A percentile compares a stretch with the other conserved stretches of the same genome.
These are phyloP conservation scores for Calephelis virginiensis DNA, from an alignment of 1,140 invertebrate genomes.

Conservation along the genomic window DNA sequence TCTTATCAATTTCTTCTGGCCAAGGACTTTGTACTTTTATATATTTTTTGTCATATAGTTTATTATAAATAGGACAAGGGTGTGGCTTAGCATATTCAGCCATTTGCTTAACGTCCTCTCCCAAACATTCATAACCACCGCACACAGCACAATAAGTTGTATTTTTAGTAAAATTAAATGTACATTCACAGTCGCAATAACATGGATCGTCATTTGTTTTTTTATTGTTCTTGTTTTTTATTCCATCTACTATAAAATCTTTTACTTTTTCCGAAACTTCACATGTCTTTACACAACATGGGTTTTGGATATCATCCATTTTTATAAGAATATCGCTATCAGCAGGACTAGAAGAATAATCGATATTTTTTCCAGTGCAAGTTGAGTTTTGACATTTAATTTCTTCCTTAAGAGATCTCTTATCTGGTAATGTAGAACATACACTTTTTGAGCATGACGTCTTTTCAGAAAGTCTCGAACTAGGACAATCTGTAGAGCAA, in stretches of 20 bases:
- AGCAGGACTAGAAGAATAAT: constrained; percentile 49
- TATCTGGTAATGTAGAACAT: constrained; percentile 41
- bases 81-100: constrained; percentile 58
- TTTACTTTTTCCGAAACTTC: constrained; percentile 60
- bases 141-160: constrained; percentile 67
- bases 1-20: constrained; percentile 46
- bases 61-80: constrained; percentile 69
- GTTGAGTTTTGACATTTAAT: constrained; percentile 38
- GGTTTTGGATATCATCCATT: constrained; percentile 57
- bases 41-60: constrained; percentile 62
- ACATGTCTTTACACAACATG: constrained; percentile 59
- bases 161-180: constrained; percentile 58
- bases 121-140: constrained; percentile 65
- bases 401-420: constrained; percentile 26
- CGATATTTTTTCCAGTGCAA: constrained; percentile 34
- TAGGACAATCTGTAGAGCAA: constrained; percentile 58
- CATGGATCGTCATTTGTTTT: constrained; percentile 43
- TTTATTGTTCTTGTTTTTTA: constrained; percentile 40
- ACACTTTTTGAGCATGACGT: constrained; percentile 51
- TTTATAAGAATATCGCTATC: constrained; percentile 58
- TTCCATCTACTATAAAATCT: constrained; percentile 56
- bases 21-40: constrained; percentile 53
- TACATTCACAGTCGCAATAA: constrained; percentile 64
- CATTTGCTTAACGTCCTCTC: constrained; percentile 53
- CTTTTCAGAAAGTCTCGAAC: constrained; percentile 42